Base-by-base conservation (phyloP, 2,888 invertebrate genomes). In the Microplitis deprimator region DNA sequence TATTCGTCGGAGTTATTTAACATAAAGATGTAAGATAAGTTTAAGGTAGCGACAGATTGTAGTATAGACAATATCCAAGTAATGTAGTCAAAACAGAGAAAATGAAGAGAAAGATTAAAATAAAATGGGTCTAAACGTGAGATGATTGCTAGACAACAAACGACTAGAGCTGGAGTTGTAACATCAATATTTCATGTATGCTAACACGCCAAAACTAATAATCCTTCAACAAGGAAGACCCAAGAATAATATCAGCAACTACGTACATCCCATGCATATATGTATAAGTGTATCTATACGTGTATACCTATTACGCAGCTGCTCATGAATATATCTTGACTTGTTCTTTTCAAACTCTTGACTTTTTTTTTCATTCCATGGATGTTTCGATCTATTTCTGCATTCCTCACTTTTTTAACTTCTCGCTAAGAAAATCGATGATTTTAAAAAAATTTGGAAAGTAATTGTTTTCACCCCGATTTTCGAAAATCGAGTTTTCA, bases 111-210 rank as follows among this genome's bases (percentile, higher is more conserved):
- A 29, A 29, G 4, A 29, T 29, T 29, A 29, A 29, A 4, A 29
- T 29, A 4, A 29, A 29, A 29, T 29, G 29, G 29, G 4, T 29
- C 29, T 29, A 29, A 29, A 29, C 29, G 29, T 29, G 29, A 29
- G 29, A 29, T 29, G 29, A 29, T 69, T 79, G 80, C 73, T 76
- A 79, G 80, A 76, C 75, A 77, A 61, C 71, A 62, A 65, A 38
- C 64, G 67, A 20, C 70, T 50, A 76, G 69, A 77, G 78, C 77
- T 77, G 80, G 81, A 80, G 82, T 83, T 86, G 89, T 88, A 88
- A 89, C 89, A 89, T 89, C 89, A 89, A 89, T 89, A 89, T 89
- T 89, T 89, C 89, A 89, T 89, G 88, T 89, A 89, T 89, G 89
- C 89, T 89, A 89, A 89, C 89, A 87, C 87, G 87, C 87, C 86